Percentiles rank a stretch among this genome's conserved stretches.
phyloP scores from a whole-genome alignment of 2,888 invertebrate species.

The Patella depressa region DNA sequence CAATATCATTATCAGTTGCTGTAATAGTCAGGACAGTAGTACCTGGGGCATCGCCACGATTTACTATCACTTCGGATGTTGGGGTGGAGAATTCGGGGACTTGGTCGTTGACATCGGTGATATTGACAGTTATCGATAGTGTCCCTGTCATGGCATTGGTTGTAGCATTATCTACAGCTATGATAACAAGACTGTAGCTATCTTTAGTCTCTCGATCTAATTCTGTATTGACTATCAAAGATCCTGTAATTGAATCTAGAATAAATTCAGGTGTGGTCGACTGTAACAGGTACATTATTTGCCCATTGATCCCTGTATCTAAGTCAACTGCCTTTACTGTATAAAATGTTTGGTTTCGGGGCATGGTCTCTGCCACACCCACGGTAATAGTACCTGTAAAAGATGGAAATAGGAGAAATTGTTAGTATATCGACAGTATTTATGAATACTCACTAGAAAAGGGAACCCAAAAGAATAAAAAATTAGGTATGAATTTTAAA shows the following conservation, averaged over 20 bases:
- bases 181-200: not conserved
- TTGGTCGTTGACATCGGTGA: not conserved
- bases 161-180: not conserved
- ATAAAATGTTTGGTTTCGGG: slow-evolving; percentile 83
- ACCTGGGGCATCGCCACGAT: slow-evolving; percentile 23
- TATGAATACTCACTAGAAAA: slow-evolving; percentile 73
- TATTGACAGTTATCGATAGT: not conserved
- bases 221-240: slow-evolving; percentile 29
- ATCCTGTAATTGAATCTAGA: slow-evolving; percentile 30
- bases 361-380: slow-evolving; percentile 89
- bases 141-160: not conserved
- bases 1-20: slow-evolving; percentile 42
- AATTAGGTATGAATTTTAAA: too few relatives aligned
- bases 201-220: not conserved
- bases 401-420: slow-evolving; percentile 81
- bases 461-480: too few relatives aligned
- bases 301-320: slow-evolving; percentile 86
- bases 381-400: slow-evolving; percentile 75
- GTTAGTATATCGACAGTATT: slow-evolving; percentile 89
- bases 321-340: slow-evolving; percentile 87
- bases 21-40: slow-evolving; percentile 27
- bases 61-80: not conserved
- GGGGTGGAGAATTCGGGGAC: not conserved
- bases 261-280: slow-evolving; percentile 33
- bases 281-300: slow-evolving; percentile 80